Percentiles rank a stretch among this genome's conserved stretches.
Conservation (phyloP, 1,140 invertebrate species). For the Drosophila gunungcola region DNA sequence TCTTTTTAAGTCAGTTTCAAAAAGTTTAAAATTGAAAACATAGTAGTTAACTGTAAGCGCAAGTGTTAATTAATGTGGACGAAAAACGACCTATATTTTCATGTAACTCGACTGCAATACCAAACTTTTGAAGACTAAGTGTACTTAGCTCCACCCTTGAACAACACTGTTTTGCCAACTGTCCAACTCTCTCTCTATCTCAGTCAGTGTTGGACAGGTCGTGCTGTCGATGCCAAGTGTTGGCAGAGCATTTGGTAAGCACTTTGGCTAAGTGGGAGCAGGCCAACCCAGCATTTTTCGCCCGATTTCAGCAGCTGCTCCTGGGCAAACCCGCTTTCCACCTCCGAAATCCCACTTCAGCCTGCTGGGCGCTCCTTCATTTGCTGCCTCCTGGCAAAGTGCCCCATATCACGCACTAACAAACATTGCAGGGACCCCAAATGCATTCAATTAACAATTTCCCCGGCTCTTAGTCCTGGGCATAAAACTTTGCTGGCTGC, state of each 20-base stretch:
- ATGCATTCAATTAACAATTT: conserved; percentile 81
- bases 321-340: not conserved
- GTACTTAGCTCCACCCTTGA: not conserved
- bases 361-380: conserved; percentile 7
- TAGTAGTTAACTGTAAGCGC: no score
- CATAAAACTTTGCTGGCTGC: conserved; percentile 53
- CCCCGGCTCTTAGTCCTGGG: conserved; percentile 30
- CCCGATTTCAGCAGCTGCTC: not conserved
- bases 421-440: conserved; percentile 61
- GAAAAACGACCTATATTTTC: no score
- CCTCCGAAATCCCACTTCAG: not conserved
- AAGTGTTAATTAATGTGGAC: no score
- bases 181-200: not conserved
- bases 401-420: conserved; percentile 57
- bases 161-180: conserved; percentile 4
- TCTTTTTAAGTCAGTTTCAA: no score
- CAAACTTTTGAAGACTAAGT: not conserved
- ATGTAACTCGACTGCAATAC: no score
- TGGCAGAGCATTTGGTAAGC: conserved; percentile 6
- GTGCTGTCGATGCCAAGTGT: conserved; percentile 6
- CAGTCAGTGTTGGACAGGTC: conserved; percentile 17
- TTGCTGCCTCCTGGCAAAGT: conserved; percentile 36
- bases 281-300: not conserved
- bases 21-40: no score
- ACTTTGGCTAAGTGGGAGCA: conserved; percentile 17